Evolutionary conservation across 2,888 invertebrate genomes (phyloP).

Genomic region (Dicyrtoma fusca): DNA sequence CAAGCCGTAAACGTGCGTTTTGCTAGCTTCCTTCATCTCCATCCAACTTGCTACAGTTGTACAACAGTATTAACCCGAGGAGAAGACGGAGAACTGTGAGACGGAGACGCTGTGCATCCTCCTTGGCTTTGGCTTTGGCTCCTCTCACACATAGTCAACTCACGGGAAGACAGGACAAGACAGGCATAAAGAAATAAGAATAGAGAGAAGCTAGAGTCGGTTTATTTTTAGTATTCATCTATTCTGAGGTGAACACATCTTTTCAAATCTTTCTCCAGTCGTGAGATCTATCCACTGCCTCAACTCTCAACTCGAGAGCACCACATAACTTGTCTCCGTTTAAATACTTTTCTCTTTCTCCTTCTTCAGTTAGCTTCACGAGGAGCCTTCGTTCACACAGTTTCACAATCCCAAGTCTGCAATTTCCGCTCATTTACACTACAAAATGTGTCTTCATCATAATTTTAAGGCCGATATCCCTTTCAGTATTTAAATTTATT

Average conservation of each 20-base stretch:
- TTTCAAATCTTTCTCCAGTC: slow-evolving; percentile 29
- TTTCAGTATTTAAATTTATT: neutral
- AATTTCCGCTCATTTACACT: too few relatives aligned
- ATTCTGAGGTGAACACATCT: slow-evolving; percentile 33
- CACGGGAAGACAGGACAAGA: neutral
- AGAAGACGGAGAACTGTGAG: neutral
- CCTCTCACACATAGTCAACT: neutral
- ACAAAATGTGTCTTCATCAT: too few relatives aligned
- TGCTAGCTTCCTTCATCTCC: neutral
- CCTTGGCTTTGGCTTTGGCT: neutral
- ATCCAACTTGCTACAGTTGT: neutral
- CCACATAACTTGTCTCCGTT: neutral
- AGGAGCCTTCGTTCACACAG: neutral
- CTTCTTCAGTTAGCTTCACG: slow-evolving; percentile 13
- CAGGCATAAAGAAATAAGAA: slow-evolving; percentile 22
- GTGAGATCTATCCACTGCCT: neutral
- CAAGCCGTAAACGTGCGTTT: slow-evolving; percentile 26
- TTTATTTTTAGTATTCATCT: slow-evolving; percentile 37
- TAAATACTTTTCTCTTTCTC: neutral
- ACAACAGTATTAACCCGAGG: neutral
- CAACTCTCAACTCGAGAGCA: neutral
- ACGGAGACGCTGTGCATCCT: too few relatives aligned
- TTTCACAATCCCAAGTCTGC: neutral
- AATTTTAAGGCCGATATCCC: too few relatives aligned
- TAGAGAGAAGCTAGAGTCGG: slow-evolving; percentile 30